Base-by-base conservation (phyloP, 2,797 vertebrate genomes). In the Pempheris klunzingeri region DNA sequence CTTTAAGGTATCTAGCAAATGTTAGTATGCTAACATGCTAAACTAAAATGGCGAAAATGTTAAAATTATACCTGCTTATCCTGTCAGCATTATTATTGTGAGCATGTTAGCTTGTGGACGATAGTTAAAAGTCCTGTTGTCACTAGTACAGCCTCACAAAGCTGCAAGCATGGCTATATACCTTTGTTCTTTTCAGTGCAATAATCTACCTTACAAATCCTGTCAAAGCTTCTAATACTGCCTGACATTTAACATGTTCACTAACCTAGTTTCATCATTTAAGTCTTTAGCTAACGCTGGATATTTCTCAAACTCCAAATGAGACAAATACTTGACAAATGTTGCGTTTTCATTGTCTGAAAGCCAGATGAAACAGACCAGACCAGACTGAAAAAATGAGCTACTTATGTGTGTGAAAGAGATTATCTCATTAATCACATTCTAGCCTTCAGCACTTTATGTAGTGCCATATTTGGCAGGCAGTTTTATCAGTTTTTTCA, bases 401-500 rank as follows among this genome's bases (percentile, higher is more conserved):
- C 60, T 47, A 50, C 22, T 26, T 22, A 10, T 49, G 12, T 24
- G 6, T 38, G 30, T 67, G 30, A 39, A 32, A 50, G 18, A 49
- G 11, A 58, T 52, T 10, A 43, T 71, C 24, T 60, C 49, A 58
- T 68, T 2, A 66, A 22, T 77, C 62, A 18, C 26, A 28, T 5
- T 52, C 17, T 14, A 34, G 36, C 59, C 17, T 17, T 72, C 24
- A 38, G 39, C 26, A 62, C 52, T 65, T 50, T 28, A 55, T 70
- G 64, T 50, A 15, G 36, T 36, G 39, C 20, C 18, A 24, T 49
- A 46, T 74, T 60, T 77, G 70, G 30, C 63, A 69, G 53, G 39
- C 39, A 70, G 24, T 76, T 82, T 20, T 71, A 78, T 72, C 60
- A 59, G 43, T 61, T 53, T 75, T n/a, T 55, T 69, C 60, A 58